Conservation (phyloP, 2,797 vertebrate genomes). For the Hyperoplus lanceolatus region DNA sequence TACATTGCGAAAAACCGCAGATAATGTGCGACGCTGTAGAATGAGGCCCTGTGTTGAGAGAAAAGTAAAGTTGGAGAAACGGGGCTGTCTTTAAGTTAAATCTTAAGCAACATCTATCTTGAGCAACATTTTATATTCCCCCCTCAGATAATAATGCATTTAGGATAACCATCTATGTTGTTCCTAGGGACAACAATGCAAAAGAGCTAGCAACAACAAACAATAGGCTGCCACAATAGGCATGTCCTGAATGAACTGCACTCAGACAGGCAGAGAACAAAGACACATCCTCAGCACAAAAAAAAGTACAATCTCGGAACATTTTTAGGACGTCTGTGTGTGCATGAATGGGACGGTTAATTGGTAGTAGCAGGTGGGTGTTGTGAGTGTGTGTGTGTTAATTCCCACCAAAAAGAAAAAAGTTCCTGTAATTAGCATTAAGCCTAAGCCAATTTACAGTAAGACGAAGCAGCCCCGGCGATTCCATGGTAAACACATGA, state of each 20-base stretch:
- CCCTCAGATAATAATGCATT: constrained; percentile 2
- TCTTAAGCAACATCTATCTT: background rate
- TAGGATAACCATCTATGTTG: background rate
- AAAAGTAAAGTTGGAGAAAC: constrained; percentile 31
- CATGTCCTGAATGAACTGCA: constrained; percentile 6
- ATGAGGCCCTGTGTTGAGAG: constrained; percentile 55
- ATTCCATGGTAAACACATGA: constrained; percentile 45
- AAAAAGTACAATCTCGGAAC: background rate
- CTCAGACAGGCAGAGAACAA: constrained; percentile 38
- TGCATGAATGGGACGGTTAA: background rate
- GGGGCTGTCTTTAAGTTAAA: background rate
- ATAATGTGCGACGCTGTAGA: constrained; percentile 65
- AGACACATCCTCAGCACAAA: constrained; percentile 19
- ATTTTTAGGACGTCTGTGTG: background rate
- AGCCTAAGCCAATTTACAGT: constrained; percentile 24
- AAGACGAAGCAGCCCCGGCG: background rate
- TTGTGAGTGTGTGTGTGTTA: background rate
- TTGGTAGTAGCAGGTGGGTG: background rate
- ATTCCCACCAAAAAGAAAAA: background rate
- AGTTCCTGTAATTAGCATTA: constrained; percentile 16
- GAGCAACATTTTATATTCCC: constrained; percentile 28
- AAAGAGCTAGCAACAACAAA: background rate
- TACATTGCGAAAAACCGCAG: constrained; percentile 47
- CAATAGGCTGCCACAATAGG: constrained; percentile 15
- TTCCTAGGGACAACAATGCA: background rate